Percentiles rank a stretch among this genome's conserved stretches.
Conservation (phyloP, 2,797 vertebrate genomes). For the Nasua narica region DNA sequence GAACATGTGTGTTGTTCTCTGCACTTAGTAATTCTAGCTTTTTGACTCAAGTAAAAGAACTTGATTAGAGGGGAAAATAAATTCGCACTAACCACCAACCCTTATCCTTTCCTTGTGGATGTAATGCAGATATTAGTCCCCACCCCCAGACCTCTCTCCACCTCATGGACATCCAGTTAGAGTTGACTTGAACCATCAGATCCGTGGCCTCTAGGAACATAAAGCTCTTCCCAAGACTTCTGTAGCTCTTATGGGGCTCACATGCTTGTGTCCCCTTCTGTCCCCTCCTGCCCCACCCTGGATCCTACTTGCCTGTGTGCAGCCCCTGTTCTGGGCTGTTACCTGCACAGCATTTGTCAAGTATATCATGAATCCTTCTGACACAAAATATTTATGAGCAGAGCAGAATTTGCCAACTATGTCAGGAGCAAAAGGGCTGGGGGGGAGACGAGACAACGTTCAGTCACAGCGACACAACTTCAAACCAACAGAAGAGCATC, state of each 20-base stretch:
- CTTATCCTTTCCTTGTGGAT: not conserved
- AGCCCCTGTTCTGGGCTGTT: too few relatives aligned
- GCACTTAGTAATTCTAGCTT: not conserved
- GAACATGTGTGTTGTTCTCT: not conserved
- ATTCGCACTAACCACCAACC: not conserved
- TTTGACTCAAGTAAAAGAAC: not conserved
- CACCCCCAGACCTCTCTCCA: not conserved
- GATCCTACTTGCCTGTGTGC: accelerated
- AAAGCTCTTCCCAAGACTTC: not conserved
- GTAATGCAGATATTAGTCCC: not conserved
- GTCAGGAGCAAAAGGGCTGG: not conserved
- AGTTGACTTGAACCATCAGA: too few relatives aligned
- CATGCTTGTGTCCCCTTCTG: not conserved
- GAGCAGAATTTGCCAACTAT: not conserved
- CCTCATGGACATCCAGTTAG: not conserved
- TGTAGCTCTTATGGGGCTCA: not conserved
- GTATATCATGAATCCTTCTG: not conserved
- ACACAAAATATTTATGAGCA: not conserved
- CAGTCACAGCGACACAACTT: not conserved
- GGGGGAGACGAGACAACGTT: not conserved
- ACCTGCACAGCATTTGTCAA: not conserved
- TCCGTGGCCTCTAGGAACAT: not conserved
- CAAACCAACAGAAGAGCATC: not conserved
- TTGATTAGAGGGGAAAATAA: not conserved
- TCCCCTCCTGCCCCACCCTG: not conserved